These are phyloP conservation scores for Xanthorhoe designata DNA, from an alignment of 2,888 invertebrate genomes.

Conservation along the genomic window DNA sequence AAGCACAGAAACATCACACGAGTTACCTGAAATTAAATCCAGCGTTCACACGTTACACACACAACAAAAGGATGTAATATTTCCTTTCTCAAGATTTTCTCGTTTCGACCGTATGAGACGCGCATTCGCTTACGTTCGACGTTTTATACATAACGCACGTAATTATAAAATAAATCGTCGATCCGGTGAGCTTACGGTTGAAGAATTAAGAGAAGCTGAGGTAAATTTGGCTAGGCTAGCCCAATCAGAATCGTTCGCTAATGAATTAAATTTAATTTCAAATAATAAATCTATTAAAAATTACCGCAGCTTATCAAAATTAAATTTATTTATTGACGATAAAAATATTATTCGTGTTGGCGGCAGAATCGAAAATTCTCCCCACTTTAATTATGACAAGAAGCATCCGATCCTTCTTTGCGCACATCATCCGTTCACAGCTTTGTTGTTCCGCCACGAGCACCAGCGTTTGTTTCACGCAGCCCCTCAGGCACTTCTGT, in stretches of 20 bases:
- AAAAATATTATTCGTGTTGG: too few relatives aligned
- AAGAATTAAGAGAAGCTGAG: neutral
- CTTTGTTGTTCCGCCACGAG: slow-evolving; percentile 6
- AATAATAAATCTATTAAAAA: too few relatives aligned
- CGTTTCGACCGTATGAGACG: neutral
- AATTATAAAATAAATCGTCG: neutral
- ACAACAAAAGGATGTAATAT: neutral
- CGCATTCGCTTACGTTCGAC: neutral
- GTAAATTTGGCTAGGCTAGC: neutral
- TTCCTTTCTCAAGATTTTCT: neutral
- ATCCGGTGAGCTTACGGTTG: neutral
- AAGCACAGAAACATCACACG: too few relatives aligned
- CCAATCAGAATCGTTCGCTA: slow-evolving; percentile 25
- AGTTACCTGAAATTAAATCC: too few relatives aligned
- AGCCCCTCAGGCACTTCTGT: slow-evolving; percentile 29
- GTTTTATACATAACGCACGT: neutral
- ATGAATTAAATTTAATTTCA: neutral
- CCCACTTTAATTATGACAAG: too few relatives aligned
- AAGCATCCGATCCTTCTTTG: too few relatives aligned
- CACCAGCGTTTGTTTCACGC: slow-evolving; percentile 31
- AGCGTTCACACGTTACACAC: neutral
- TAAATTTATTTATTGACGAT: too few relatives aligned
- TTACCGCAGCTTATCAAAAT: too few relatives aligned
- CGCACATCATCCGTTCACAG: too few relatives aligned
- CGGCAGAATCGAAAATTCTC: too few relatives aligned